Evolutionary conservation across 53 echinoderm and acorn worm species (phyloP).

Genomic region (Henricia sp.): DNA sequence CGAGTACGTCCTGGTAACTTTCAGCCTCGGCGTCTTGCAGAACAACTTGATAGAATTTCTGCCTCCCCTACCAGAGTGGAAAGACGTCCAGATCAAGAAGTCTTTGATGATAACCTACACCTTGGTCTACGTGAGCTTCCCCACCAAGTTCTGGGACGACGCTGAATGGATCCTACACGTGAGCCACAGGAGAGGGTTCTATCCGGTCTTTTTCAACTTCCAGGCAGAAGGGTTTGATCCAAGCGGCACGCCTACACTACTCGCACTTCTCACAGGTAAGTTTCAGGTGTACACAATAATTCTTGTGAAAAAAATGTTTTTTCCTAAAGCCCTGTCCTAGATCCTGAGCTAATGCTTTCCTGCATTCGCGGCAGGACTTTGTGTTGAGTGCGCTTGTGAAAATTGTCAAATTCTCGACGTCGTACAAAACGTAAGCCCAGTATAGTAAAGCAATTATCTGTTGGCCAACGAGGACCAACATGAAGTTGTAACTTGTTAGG

Average conservation of each 20-base stretch:
- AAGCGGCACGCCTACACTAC: conserved; percentile 11
- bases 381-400: too few species aligned
- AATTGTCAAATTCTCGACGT: too few species aligned
- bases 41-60: conserved; percentile 43
- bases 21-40: conserved; percentile 71
- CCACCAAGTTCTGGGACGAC: conserved; percentile 45
- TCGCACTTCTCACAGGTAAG: conserved; percentile 21
- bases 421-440: too few species aligned
- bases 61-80: conserved; percentile 65
- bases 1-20: conserved; percentile 68
- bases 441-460: too few species aligned
- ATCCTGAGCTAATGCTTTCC: too few species aligned
- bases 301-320: too few species aligned
- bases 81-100: conserved; percentile 36
- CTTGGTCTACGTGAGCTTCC: conserved; percentile 41
- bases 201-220: conserved; percentile 56
- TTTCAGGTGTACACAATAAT: too few species aligned
- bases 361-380: too few species aligned
- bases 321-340: too few species aligned
- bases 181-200: conserved; percentile 42
- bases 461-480: too few species aligned
- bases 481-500: too few species aligned
- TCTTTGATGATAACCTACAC: conserved; percentile 32
- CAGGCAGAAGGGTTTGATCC: conserved; percentile 38
- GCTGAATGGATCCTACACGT: conserved; percentile 41